Conservation (phyloP, 53 echinoderm and acorn worm genomes). For the Zoroaster sp. region DNA sequence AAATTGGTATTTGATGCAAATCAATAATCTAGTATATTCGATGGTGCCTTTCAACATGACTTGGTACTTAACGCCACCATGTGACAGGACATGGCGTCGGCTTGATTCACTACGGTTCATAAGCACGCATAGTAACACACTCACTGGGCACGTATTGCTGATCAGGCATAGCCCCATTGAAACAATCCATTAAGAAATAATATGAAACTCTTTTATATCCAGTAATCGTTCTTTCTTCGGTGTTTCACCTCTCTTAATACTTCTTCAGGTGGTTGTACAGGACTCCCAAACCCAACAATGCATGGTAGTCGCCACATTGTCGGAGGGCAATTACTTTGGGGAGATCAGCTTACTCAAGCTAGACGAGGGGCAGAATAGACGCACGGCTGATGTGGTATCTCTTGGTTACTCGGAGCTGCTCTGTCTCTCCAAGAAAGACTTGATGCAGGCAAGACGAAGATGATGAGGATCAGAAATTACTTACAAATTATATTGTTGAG, state of each 20-base stretch:
- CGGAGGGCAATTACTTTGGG: slow-evolving; percentile 97
- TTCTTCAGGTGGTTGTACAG: slow-evolving; percentile 86
- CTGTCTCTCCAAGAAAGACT: slow-evolving; percentile 93
- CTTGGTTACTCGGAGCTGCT: slow-evolving; percentile 92
- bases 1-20: neutral
- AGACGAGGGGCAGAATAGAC: slow-evolving; percentile 89
- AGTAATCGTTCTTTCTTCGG: neutral
- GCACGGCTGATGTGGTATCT: slow-evolving; percentile 93
- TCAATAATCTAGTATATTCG: neutral
- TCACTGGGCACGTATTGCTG: neutral
- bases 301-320: slow-evolving; percentile 91
- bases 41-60: neutral
- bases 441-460: slow-evolving; percentile 82
- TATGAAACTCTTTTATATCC: neutral
- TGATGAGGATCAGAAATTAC: neutral
- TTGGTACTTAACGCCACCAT: neutral
- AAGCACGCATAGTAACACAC: neutral
- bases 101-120: neutral
- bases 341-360: slow-evolving; percentile 97
- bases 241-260: neutral
- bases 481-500: too few species aligned
- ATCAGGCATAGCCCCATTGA: slow-evolving; percentile 2
- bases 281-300: slow-evolving; percentile 79
- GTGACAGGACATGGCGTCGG: neutral
- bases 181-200: slow-evolving; percentile 31